Evolutionary conservation across 2,113 vertebrate species (phyloP).

Genomic region (Tenrec ecaudatus): DNA sequence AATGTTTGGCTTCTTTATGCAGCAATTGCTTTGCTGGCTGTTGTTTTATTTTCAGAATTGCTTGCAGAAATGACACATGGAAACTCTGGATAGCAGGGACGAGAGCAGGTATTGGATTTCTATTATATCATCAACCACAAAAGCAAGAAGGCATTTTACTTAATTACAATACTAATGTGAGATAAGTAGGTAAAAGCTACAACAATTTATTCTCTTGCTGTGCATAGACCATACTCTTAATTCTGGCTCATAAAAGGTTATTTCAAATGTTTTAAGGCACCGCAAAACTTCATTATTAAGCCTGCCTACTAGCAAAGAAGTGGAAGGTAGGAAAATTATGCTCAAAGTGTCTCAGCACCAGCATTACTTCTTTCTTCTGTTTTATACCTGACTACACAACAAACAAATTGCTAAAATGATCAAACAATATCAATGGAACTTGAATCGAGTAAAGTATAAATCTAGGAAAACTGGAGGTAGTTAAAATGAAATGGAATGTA

Average conservation of each 20-base stretch:
- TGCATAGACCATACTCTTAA: neutral
- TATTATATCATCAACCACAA: slow-evolving; percentile 17
- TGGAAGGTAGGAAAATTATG: neutral
- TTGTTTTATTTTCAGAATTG: slow-evolving; percentile 36
- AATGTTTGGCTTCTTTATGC: neutral
- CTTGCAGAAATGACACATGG: neutral
- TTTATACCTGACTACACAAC: neutral
- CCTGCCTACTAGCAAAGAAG: neutral
- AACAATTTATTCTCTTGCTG: neutral
- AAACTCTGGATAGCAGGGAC: neutral
- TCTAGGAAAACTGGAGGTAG: no score
- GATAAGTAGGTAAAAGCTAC: neutral
- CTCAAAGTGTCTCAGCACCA: neutral
- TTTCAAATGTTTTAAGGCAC: neutral
- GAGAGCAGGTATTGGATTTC: neutral
- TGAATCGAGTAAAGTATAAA: no score
- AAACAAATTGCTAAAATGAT: no score
- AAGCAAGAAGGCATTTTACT: neutral
- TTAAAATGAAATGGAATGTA: no score
- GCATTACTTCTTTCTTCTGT: neutral
- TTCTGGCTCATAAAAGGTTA: neutral
- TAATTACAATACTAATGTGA: neutral
- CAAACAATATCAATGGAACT: no score
- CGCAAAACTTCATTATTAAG: neutral
- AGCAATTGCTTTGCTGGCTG: neutral